Evolutionary conservation across 2,797 vertebrate species (phyloP), one percentile per base, ranked within the genome.

Genomic region (Hozukius guyotensis): DNA sequence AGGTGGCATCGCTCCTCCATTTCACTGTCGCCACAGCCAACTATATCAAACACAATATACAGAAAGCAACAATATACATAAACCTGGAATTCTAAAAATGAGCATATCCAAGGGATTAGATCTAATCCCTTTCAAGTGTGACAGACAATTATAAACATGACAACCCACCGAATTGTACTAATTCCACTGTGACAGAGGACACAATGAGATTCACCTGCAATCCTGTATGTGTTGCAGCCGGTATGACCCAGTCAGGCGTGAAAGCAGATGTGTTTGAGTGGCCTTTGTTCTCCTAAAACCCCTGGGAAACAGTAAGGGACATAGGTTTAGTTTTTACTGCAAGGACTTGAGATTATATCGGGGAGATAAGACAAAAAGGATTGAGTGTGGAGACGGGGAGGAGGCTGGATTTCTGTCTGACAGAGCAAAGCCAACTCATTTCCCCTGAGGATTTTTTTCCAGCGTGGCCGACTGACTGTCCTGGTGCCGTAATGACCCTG

Each of bases 121-220:
- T 79, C 10, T 74, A 81, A 92, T 89, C 90, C 84, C 36, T 77
- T 90, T 84, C 67, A 81, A 90, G 88, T 89, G 87, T 88, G 90
- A 78, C 78, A 88, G 49, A 86, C 77, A 82, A 82, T 86, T 87
- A 86, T 55, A 89, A 85, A 86, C 68, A 81, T 61, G 83, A 87
- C 72, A 72, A 74, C 60, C 81, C 72, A 64, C 14, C 29, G 49
- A 86, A 85, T 74, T 84, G 61, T 14, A 36, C 29, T 55, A 74
- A 83, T 80, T 83, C 73, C 57, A 66, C 82, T 63, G 29, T 73
- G 74, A 68, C 53, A 61, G 61, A 59, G n/a, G 64, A 67, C 53
- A 74, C 72, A 65, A 77, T 81, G 56, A 78, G 57, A 85, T 81
- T 87, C 85, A 91, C 85, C 88, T 92, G 88, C 52, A 74, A 32